These are phyloP conservation scores for Caenorhabditis imperialis DNA, from an alignment of 2,888 invertebrate species.

Conservation along the genomic window DNA sequence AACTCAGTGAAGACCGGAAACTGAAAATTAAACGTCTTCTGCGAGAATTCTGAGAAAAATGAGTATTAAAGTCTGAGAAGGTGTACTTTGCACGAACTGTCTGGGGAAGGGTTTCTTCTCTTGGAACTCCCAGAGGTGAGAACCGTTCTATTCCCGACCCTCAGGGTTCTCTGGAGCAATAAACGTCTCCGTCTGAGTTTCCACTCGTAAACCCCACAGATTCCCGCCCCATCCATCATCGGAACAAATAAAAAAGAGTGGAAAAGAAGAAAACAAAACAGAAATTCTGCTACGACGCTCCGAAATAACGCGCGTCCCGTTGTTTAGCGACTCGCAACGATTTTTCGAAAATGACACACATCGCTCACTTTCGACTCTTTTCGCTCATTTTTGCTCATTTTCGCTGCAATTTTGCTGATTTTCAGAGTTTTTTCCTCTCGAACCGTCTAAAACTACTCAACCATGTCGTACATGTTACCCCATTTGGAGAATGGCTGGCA, in stretches of 20 bases:
- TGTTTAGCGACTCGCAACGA: slow-evolving; percentile 9
- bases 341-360: slow-evolving; percentile 17
- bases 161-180: too few species aligned
- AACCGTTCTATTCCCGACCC: too few species aligned
- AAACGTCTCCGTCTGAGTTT: too few species aligned
- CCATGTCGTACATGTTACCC: slow-evolving; percentile 99
- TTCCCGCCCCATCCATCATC: background rate
- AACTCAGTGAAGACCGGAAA: slow-evolving; percentile 14
- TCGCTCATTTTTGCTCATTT: background rate
- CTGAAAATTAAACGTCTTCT: too few species aligned
- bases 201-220: too few species aligned
- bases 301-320: slow-evolving; percentile 11
- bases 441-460: slow-evolving; percentile 16
- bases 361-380: background rate
- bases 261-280: slow-evolving; percentile 13
- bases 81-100: too few species aligned
- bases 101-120: too few species aligned
- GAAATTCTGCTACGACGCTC: slow-evolving; percentile 24
- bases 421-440: slow-evolving; percentile 7
- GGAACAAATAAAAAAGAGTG: slow-evolving; percentile 5
- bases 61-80: too few species aligned
- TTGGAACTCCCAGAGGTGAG: too few species aligned
- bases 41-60: too few species aligned
- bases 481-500: slow-evolving; percentile 99
- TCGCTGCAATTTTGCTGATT: background rate